These are phyloP conservation scores for Muscicapa striata DNA, from an alignment of 2,797 vertebrate species.

Conservation along the genomic window DNA sequence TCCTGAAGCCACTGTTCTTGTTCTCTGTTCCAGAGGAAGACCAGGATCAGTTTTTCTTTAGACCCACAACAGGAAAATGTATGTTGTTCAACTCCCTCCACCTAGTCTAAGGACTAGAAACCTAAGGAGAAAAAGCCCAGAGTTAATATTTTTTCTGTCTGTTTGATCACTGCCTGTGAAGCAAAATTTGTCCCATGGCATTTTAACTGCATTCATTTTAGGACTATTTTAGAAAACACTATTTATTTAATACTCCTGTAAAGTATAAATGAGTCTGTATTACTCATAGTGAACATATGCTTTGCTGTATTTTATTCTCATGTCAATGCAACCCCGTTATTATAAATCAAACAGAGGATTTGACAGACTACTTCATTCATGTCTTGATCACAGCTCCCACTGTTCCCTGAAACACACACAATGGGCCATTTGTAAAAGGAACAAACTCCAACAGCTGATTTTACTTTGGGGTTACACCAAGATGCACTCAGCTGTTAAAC, in stretches of 20 bases:
- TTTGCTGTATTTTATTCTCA: slow-evolving; percentile 39
- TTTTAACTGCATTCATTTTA: background rate
- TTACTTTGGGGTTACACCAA: background rate
- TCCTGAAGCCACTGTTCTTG: background rate
- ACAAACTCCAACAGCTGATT: background rate
- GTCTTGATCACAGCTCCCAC: background rate
- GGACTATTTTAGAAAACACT: slow-evolving; percentile 15
- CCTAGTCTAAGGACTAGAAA: background rate
- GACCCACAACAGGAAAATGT: background rate
- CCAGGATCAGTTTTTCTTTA: background rate
- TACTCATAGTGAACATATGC: slow-evolving; percentile 20
- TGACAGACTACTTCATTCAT: slow-evolving; percentile 8
- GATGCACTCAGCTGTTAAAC: no score
- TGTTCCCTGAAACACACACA: background rate
- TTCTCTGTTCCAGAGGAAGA: slow-evolving; percentile 4
- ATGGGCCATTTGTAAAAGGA: background rate
- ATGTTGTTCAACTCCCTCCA: background rate
- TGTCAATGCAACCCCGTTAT: slow-evolving; percentile 28
- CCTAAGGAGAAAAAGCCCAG: background rate
- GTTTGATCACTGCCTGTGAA: background rate
- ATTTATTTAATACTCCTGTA: slow-evolving; percentile 20
- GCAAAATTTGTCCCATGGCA: background rate
- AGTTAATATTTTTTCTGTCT: background rate
- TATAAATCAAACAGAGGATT: slow-evolving; percentile 6
- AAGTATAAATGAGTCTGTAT: background rate